Percentiles rank a stretch among this genome's conserved stretches.
These are phyloP conservation scores for Xiphorhynchus elegans DNA, from an alignment of 2,113 vertebrate species.

Conservation along the genomic window DNA sequence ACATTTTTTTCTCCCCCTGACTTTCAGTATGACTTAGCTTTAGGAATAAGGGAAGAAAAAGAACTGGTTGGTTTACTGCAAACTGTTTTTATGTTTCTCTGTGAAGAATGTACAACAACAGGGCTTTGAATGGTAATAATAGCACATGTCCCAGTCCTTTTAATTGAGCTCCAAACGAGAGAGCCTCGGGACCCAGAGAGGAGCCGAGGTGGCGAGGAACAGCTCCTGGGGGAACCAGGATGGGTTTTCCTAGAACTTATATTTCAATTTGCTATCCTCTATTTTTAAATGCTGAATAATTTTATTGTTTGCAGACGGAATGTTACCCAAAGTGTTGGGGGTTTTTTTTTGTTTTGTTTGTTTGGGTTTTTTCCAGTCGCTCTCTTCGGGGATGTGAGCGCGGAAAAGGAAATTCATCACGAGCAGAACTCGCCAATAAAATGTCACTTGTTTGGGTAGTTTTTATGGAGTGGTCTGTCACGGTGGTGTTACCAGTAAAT, in stretches of 20 bases:
- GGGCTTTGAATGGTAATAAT: not conserved
- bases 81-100: conserved; percentile 10
- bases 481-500: not conserved
- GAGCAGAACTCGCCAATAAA: conserved; percentile 56
- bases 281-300: not conserved
- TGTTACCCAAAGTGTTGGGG: not conserved
- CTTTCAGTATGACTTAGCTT: conserved; percentile 31
- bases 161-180: not conserved
- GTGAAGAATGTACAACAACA: conserved; percentile 43
- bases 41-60: conserved; percentile 42
- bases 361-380: not conserved
- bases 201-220: not conserved
- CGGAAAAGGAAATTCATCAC: conserved; percentile 9
- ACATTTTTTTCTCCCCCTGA: not conserved
- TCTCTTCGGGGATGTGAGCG: not conserved
- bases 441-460: conserved; percentile 28
- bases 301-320: conserved; percentile 32
- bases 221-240: not conserved
- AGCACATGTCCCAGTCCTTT: not conserved
- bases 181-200: not conserved
- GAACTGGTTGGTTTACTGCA: not conserved
- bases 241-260: not conserved
- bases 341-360: not conserved
- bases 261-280: not conserved
- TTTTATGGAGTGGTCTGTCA: conserved; percentile 21